A percentile compares a stretch with the other conserved stretches of the same genome.
Evolutionary conservation across 2,113 vertebrate genomes (phyloP).

Genomic region (Scomber japonicus): DNA sequence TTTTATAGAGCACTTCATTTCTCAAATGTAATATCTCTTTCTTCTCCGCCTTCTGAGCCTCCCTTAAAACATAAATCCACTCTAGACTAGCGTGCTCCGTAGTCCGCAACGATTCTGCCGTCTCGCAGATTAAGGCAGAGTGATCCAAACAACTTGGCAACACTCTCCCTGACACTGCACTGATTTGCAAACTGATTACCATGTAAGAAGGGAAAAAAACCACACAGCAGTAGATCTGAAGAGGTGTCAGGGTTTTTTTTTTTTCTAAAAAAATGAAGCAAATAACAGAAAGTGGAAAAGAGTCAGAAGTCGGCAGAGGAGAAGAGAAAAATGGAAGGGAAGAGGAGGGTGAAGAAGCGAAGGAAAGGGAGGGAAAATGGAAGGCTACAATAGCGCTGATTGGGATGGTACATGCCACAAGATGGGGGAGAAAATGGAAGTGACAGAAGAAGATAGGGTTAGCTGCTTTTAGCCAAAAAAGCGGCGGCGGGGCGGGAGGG

Average conservation of each 20-base stretch:
- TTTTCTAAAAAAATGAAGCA: slow-evolving; percentile 24
- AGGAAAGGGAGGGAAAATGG: neutral
- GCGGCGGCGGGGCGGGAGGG: too few relatives aligned
- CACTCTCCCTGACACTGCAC: slow-evolving; percentile 76
- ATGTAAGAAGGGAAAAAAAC: slow-evolving; percentile 50
- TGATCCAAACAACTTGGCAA: slow-evolving; percentile 80
- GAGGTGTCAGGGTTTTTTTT: slow-evolving; percentile 43
- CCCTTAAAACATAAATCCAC: slow-evolving; percentile 80
- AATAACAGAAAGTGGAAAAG: slow-evolving; percentile 32
- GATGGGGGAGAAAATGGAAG: slow-evolving; percentile 41
- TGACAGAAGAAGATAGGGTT: slow-evolving; percentile 37
- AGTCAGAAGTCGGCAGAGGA: slow-evolving; percentile 1
- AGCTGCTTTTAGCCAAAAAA: slow-evolving; percentile 36
- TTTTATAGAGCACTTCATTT: slow-evolving; percentile 74
- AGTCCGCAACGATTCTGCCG: slow-evolving; percentile 67
- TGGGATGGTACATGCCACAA: slow-evolving; percentile 43
- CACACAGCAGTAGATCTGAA: slow-evolving; percentile 52
- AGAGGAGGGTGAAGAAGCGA: neutral
- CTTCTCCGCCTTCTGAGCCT: slow-evolving; percentile 69
- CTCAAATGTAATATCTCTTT: slow-evolving; percentile 75
- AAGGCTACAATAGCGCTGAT: slow-evolving; percentile 56
- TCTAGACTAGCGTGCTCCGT: slow-evolving; percentile 64
- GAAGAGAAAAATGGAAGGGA: neutral
- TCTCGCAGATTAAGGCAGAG: slow-evolving; percentile 81
- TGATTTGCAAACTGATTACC: slow-evolving; percentile 85